These are phyloP conservation scores for Phortica okadai DNA, from an alignment of 2,888 invertebrate species.

Conservation along the genomic window DNA sequence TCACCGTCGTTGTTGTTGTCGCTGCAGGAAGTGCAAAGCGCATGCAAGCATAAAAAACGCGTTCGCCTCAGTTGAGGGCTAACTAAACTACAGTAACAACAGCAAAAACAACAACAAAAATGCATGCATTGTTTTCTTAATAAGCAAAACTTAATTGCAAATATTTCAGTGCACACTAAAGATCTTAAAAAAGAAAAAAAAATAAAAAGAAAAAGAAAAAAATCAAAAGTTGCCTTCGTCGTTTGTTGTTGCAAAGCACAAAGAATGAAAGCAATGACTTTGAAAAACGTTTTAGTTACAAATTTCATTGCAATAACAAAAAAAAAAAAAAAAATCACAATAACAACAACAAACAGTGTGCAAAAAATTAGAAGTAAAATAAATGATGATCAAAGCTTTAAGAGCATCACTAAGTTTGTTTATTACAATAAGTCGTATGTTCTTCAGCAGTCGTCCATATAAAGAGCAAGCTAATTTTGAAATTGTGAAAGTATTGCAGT, in stretches of 20 bases:
- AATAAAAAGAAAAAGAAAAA: slow-evolving; percentile 22
- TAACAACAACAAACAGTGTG: not conserved
- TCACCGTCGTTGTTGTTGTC: slow-evolving; percentile 27
- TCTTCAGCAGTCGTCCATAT: too few species aligned
- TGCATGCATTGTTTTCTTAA: not conserved
- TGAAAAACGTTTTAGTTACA: slow-evolving; percentile 26
- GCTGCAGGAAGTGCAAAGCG: slow-evolving; percentile 60
- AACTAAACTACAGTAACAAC: not conserved
- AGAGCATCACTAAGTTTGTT: not conserved
- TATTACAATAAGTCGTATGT: too few species aligned
- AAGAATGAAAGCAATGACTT: slow-evolving; percentile 33
- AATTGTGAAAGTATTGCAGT: too few species aligned
- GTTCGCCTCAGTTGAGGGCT: not conserved
- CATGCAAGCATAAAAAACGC: slow-evolving; percentile 64
- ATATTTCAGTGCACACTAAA: slow-evolving; percentile 10
- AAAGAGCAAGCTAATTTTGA: too few species aligned
- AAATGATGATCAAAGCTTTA: not conserved
- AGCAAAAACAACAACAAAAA: not conserved
- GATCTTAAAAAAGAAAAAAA: slow-evolving; percentile 7
- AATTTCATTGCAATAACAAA: not conserved
- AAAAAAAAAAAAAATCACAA: slow-evolving; percentile 8
- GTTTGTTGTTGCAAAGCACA: not conserved
- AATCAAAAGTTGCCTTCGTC: not conserved
- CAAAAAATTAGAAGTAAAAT: not conserved
- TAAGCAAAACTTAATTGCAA: not conserved